Evolutionary conservation across 2,888 invertebrate genomes (phyloP).

Genomic region (Tigriopus californicus): DNA sequence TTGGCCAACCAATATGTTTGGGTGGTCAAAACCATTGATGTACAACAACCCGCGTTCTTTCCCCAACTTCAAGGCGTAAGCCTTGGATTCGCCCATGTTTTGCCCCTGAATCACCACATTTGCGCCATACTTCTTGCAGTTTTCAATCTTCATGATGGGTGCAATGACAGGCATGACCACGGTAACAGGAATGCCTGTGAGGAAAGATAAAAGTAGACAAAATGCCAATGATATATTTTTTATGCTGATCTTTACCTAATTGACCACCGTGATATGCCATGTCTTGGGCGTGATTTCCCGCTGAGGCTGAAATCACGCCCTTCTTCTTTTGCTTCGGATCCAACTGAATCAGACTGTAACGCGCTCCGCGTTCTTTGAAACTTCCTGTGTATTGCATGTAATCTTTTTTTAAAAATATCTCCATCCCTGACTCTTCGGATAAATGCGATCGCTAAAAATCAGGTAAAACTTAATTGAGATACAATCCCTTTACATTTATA

Average conservation of each 20-base stretch:
- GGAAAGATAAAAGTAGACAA: neutral
- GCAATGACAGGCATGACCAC: slow-evolving; percentile 82
- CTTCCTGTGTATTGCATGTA: slow-evolving; percentile 87
- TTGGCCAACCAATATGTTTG: slow-evolving; percentile 83
- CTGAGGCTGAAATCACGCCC: slow-evolving; percentile 79
- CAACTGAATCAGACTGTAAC: slow-evolving; percentile 60
- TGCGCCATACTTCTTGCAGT: slow-evolving; percentile 65
- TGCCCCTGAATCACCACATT: slow-evolving; percentile 60
- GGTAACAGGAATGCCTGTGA: slow-evolving; percentile 41
- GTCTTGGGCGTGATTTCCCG: slow-evolving; percentile 82
- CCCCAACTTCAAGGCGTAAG: slow-evolving; percentile 51
- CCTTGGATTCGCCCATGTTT: slow-evolving; percentile 67
- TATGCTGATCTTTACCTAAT: slow-evolving; percentile 28
- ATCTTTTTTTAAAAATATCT: slow-evolving; percentile 81
- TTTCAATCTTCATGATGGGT: slow-evolving; percentile 75
- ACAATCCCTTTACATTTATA: neutral
- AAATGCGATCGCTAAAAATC: slow-evolving; percentile 55
- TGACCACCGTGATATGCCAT: slow-evolving; percentile 57
- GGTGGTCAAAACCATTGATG: slow-evolving; percentile 63
- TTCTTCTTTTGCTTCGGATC: slow-evolving; percentile 44
- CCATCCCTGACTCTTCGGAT: slow-evolving; percentile 56
- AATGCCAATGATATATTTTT: neutral
- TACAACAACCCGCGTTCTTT: slow-evolving; percentile 40
- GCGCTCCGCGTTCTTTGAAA: slow-evolving; percentile 67
- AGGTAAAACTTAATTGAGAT: neutral